phyloP scores from a whole-genome alignment of 35 echinoderm and acorn worm species.

The Lytechinus pictus region DNA sequence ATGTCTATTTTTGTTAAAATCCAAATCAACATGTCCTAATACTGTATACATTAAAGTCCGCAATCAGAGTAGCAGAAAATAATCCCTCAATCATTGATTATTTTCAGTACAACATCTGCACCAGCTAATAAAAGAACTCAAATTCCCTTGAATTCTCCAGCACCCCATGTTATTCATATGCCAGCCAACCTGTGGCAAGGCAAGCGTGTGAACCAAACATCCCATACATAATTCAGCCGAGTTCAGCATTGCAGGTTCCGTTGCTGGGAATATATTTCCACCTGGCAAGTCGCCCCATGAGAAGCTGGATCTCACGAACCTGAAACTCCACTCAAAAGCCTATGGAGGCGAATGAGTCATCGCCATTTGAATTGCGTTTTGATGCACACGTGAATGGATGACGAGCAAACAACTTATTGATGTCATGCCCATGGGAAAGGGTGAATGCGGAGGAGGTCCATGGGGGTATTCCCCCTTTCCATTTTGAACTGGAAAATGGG shows the following conservation, averaged over 20 bases:
- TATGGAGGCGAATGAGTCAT: background rate
- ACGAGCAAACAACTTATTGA: background rate
- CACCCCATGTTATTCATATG: conserved; percentile 2
- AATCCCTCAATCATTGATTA: background rate
- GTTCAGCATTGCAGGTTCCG: background rate
- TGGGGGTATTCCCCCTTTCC: conserved; percentile 6
- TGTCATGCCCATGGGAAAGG: background rate
- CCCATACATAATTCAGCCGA: conserved; percentile 1
- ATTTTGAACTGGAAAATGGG: background rate
- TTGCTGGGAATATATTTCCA: background rate
- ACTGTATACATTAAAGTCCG: background rate
- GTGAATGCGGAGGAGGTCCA: background rate
- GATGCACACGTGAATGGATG: background rate
- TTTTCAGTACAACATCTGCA: background rate
- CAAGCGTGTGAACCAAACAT: background rate
- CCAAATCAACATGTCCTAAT: background rate
- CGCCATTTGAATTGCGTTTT: background rate
- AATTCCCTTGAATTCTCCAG: background rate
- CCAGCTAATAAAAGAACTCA: background rate
- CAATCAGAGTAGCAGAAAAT: background rate
- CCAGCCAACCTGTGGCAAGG: background rate
- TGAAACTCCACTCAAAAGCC: background rate
- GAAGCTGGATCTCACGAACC: background rate
- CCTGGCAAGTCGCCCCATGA: background rate
- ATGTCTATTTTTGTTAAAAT: no score